These are phyloP conservation scores for Steinernema hermaphroditum DNA, from an alignment of 2,888 invertebrate genomes.

Conservation along the genomic window DNA sequence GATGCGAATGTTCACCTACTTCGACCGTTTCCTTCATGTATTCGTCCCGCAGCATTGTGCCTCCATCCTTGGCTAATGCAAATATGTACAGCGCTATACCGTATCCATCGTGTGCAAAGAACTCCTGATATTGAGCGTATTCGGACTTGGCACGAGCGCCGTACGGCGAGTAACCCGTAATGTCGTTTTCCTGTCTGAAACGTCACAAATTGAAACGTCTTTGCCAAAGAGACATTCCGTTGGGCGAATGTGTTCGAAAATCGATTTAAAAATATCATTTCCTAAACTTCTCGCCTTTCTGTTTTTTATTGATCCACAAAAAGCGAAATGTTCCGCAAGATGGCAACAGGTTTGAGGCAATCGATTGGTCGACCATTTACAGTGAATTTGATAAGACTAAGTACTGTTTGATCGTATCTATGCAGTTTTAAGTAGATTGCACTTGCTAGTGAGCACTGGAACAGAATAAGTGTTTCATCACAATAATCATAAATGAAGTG, in stretches of 20 bases:
- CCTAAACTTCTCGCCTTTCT: not conserved
- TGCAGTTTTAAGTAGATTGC: too few relatives aligned
- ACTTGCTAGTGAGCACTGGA: too few relatives aligned
- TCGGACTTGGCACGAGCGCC: slow-evolving; percentile 56
- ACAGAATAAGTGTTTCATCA: too few relatives aligned
- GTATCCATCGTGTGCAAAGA: slow-evolving; percentile 45
- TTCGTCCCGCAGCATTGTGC: slow-evolving; percentile 58
- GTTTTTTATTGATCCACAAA: not conserved
- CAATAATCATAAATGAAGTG: too few relatives aligned
- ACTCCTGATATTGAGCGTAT: slow-evolving; percentile 49
- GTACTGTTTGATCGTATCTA: not conserved
- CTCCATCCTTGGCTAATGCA: slow-evolving; percentile 61
- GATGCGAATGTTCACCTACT: slow-evolving; percentile 38
- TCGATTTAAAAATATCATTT: not conserved
- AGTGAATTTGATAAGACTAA: not conserved
- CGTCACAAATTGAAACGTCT: not conserved
- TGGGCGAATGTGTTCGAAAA: not conserved
- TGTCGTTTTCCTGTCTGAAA: slow-evolving; percentile 49
- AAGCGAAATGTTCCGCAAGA: too few relatives aligned
- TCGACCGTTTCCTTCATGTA: slow-evolving; percentile 59
- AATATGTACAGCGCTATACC: slow-evolving; percentile 57
- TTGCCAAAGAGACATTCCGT: too few relatives aligned
- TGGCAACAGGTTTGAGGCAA: not conserved
- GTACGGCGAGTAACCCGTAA: slow-evolving; percentile 56
- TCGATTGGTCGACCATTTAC: not conserved